phyloP scores from a whole-genome alignment of 2,113 vertebrate genomes.

The Chaetorhynchus papuensis region DNA sequence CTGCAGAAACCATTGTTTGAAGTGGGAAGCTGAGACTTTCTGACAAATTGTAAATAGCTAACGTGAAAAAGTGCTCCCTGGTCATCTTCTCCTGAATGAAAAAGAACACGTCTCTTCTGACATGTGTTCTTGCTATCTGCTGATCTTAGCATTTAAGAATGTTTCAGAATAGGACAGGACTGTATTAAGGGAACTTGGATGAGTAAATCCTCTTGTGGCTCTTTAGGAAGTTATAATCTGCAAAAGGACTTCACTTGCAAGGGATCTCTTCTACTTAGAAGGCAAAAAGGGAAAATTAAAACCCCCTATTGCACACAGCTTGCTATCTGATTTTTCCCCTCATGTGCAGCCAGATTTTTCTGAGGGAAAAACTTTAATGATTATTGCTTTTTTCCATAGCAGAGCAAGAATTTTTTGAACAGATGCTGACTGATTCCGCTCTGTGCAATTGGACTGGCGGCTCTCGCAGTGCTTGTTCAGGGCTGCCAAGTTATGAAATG shows the following conservation, averaged over 20 bases:
- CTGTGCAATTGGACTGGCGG: not conserved
- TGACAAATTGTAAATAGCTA: not conserved
- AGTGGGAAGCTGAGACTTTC: not conserved
- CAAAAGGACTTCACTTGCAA: not conserved
- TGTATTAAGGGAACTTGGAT: not conserved
- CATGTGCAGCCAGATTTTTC: not conserved
- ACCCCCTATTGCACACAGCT: not conserved
- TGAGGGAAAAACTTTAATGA: not conserved
- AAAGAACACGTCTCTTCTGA: not conserved
- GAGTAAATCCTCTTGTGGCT: not conserved
- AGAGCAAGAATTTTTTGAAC: not conserved
- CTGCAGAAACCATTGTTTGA: not conserved
- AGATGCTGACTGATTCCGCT: not conserved
- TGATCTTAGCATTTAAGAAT: not conserved
- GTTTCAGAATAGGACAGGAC: not conserved
- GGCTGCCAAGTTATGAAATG: slow-evolving; percentile 38
- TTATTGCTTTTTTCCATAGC: not conserved
- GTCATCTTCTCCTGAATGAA: not conserved
- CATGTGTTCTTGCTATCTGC: not conserved
- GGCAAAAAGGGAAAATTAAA: not conserved
- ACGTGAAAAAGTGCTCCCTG: not conserved
- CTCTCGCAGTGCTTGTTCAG: not conserved
- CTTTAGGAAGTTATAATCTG: slow-evolving; percentile 7
- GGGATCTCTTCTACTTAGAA: not conserved
- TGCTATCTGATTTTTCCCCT: not conserved